A percentile compares a stretch with the other conserved stretches of the same genome.
Evolutionary conservation across 2,113 vertebrate genomes (phyloP).

Genomic region (Tylochromis polylepis): DNA sequence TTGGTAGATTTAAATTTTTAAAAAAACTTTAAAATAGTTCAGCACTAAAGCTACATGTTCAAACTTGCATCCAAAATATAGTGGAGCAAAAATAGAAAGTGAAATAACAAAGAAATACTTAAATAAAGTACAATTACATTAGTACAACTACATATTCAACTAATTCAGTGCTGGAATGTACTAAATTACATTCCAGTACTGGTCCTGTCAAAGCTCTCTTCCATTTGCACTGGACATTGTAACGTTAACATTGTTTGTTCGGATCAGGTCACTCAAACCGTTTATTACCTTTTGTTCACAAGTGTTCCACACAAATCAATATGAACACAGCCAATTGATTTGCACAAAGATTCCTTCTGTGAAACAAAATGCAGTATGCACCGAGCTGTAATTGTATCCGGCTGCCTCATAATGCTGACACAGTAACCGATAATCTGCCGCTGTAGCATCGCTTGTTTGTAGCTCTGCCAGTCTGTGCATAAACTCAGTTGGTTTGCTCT

Average conservation of each 20-base stretch:
- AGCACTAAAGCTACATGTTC: neutral
- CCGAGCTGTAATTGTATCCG: neutral
- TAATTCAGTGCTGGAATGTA: neutral
- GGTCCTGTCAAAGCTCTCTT: neutral
- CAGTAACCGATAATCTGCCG: rapidly evolving
- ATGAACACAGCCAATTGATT: neutral
- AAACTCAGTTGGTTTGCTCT: neutral
- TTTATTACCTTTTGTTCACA: neutral
- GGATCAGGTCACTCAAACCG: no score
- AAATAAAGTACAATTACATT: neutral
- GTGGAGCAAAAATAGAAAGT: neutral
- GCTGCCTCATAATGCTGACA: neutral
- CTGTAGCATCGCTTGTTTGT: neutral
- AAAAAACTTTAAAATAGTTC: rapidly evolving
- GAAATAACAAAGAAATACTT: neutral
- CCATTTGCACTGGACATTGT: neutral
- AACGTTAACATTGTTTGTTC: neutral
- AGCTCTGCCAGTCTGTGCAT: neutral
- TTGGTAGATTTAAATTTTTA: neutral
- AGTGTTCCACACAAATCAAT: neutral
- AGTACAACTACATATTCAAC: neutral
- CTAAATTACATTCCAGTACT: rapidly evolving
- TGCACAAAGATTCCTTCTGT: neutral
- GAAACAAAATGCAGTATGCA: neutral
- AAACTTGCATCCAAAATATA: neutral